These are phyloP conservation scores for Procavia capensis DNA, from an alignment of 2,113 vertebrate genomes.

Conservation along the genomic window DNA sequence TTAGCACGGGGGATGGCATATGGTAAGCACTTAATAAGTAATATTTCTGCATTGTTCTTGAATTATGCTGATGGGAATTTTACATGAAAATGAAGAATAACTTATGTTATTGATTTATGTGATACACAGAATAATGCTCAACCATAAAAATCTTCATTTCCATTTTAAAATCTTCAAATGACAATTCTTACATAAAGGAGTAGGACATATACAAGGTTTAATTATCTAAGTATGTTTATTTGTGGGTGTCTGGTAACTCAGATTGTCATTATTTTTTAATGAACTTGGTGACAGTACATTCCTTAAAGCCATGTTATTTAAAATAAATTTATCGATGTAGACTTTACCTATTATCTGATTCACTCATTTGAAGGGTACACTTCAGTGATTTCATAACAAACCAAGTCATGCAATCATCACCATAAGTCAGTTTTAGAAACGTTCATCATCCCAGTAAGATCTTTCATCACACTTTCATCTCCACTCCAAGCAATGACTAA, in stretches of 20 bases:
- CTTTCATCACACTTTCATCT: not conserved
- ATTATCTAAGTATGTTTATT: not conserved
- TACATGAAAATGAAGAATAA: not conserved
- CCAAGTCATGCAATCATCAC: not conserved
- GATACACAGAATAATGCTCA: not conserved
- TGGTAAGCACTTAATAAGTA: not conserved
- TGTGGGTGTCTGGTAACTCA: conserved; percentile 11
- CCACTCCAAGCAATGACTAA: not conserved
- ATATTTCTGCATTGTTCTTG: not conserved
- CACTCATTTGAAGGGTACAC: not conserved
- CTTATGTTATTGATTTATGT: too few relatives aligned
- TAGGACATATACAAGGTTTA: not conserved
- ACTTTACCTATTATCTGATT: not conserved
- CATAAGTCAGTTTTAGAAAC: not conserved
- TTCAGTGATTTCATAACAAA: not conserved
- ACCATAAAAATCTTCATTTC: not conserved
- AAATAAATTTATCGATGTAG: not conserved
- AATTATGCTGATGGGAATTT: not conserved
- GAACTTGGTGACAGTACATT: not conserved
- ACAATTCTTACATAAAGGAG: not conserved
- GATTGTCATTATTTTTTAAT: not conserved
- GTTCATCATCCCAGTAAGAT: not conserved
- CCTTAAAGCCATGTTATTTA: not conserved
- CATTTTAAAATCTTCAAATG: conserved; percentile 37
- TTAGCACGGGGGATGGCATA: not conserved